Base-by-base conservation (phyloP, 2,888 invertebrate genomes). In the Blastobasis lacticolella region DNA sequence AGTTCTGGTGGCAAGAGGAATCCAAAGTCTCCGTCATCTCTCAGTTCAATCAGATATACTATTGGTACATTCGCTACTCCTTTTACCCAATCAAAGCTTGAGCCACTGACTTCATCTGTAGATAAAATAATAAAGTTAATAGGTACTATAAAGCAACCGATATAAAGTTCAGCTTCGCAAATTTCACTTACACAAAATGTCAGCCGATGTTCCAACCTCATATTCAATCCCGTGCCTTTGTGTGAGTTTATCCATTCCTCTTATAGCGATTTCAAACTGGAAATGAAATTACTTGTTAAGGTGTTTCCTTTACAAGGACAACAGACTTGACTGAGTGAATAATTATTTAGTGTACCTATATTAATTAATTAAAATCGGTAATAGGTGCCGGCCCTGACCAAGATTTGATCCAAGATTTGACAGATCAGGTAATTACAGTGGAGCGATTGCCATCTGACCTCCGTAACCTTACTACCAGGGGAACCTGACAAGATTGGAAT, bases 1-100 rank as follows among this genome's bases (percentile, higher is more conserved):
- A 77, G 71, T 2, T 71, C 67, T 1, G 79, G 61, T 0, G 90
- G 90, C 6, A 90, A 67, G 4, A 89, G 58, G 67, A 90, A 90
- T 0, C 90, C 90, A 54, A 81, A 80, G 9, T 64, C 59, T 0
- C 90, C 90, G 0, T 69, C 69, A 58, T 90, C 90, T 45, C 90
- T 67, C 5, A 91, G 69, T 63, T 91, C 91, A 42, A 89, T 78
- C 0, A 89, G 83, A 60, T 86, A 88, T 1, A 88, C 73, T 48
- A 90, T 81, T 9, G 88, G 87, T 1, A 90, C 77, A 1, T 83
- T 72, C 1, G 79, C 77, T 0, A 59, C 69, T 0, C 82, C 89
- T 60, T 89, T 84, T 0, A 84, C 90, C 84, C 89, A 91, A 60
- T 91, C 90, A 49, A 78, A 75, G 49, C 78, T 76, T 37, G 72